phyloP scores from a whole-genome alignment of 2,888 invertebrate species.

The Nomada fucata region DNA sequence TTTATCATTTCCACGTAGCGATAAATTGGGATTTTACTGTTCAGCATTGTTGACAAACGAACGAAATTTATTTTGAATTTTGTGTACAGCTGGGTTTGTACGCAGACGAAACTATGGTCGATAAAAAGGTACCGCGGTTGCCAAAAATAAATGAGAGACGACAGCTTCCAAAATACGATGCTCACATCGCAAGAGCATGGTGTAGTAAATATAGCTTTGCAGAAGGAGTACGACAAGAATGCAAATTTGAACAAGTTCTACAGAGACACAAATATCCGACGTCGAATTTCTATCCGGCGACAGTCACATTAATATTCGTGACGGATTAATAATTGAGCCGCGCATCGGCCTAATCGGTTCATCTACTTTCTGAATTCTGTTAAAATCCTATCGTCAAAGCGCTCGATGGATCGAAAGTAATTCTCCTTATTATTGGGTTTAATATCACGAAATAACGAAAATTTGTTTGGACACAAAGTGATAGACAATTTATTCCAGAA shows the following conservation, averaged over 20 bases:
- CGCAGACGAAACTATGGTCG: neutral
- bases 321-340: neutral
- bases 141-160: neutral
- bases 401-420: too few relatives aligned
- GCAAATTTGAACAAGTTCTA: neutral
- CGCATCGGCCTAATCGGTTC: too few relatives aligned
- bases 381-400: too few relatives aligned
- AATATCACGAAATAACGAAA: too few relatives aligned
- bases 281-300: neutral
- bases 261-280: neutral
- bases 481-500: too few relatives aligned
- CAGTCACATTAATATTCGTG: neutral
- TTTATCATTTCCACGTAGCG: too few relatives aligned
- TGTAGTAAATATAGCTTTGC: slow-evolving; percentile 1
- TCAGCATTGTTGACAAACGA: neutral
- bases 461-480: too few relatives aligned
- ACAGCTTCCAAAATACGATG: neutral
- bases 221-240: too few relatives aligned
- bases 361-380: too few relatives aligned
- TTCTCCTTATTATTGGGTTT: too few relatives aligned
- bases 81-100: too few relatives aligned
- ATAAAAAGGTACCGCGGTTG: neutral
- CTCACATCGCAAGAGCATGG: neutral
- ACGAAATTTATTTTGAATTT: neutral
- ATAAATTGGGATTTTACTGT: neutral